Base-by-base conservation (phyloP, 2,888 invertebrate genomes). In the Rotaria sp. region DNA sequence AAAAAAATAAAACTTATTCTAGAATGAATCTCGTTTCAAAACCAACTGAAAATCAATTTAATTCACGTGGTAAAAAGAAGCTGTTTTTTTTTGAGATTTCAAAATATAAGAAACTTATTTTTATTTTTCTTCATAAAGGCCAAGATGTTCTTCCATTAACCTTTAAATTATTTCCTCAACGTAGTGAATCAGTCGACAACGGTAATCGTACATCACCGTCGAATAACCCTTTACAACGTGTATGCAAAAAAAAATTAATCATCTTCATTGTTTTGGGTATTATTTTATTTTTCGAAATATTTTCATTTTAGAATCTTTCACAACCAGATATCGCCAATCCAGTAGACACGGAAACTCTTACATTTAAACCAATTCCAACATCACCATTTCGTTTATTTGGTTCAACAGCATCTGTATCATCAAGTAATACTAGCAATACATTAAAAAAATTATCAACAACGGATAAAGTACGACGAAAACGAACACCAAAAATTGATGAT, bases 11-110 rank as follows among this genome's bases (percentile, higher is more conserved):
- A 15, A 67, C 21, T 35, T 67, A 67, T 67, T 67, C 35, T 67
- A 67, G 67, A 67, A 67, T 67, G 67, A 67, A 67, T 67, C 67
- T 67, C 35, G 67, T 67, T 67, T 67, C 67, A 21, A 67, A 67
- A 35, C 67, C 67, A 5, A 67, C 67, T 38, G 67, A 67, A 67
- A 67, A 67, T 67, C 67, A 67, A 67, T 67, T 67, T 35, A 67
- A 67, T 67, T 67, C 67, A 35, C 67, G 67, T 35, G 67, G 67
- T 67, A 67, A 50, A 18, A 18, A 18, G 3, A 50, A 50, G 18
- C n/a, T n/a, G n/a, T n/a, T n/a, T 7, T 30, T 5, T 35, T 35
- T 30, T 5, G 5, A 13, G 3, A 35, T 1, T 5, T 26, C 3
- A 50, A 50, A 50, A 50, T 35, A 8, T 67, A 1, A 7, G 1